These are phyloP conservation scores for Heliconius nattereri DNA, from an alignment of 1,140 invertebrate species.

Conservation along the genomic window DNA sequence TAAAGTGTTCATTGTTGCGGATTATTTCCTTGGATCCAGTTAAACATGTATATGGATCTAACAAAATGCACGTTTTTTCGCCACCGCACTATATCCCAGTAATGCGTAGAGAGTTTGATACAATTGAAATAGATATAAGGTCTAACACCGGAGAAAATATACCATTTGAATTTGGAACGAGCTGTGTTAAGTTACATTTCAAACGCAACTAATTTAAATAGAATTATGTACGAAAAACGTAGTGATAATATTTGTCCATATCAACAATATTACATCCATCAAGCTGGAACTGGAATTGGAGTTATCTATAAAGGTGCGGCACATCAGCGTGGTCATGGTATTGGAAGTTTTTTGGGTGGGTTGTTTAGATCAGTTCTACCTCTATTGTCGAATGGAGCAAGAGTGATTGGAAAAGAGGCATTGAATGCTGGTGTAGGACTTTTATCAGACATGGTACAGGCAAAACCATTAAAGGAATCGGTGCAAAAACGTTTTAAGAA, in stretches of 20 bases:
- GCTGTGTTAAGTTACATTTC: slow-evolving; percentile 52
- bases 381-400: no score
- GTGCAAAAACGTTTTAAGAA: no score
- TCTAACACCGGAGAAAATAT: slow-evolving; percentile 47
- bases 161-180: slow-evolving; percentile 60
- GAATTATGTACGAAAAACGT: no score
- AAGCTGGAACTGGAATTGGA: no score
- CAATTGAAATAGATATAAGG: slow-evolving; percentile 56
- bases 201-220: no score
- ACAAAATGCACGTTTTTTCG: slow-evolving; percentile 51
- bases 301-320: no score
- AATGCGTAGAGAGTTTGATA: slow-evolving; percentile 51
- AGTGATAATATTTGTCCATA: no score
- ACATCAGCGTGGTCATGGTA: no score
- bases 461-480: not conserved
- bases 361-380: no score
- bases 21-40: slow-evolving; percentile 47
- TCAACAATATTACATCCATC: no score
- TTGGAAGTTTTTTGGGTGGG: no score
- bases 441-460: not conserved
- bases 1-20: slow-evolving; percentile 49
- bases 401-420: not conserved
- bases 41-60: slow-evolving; percentile 48
- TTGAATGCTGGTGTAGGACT: not conserved
- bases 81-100: slow-evolving; percentile 50